These are phyloP conservation scores for Cotesia chilonis DNA, from an alignment of 1,140 invertebrate species.

Conservation along the genomic window DNA sequence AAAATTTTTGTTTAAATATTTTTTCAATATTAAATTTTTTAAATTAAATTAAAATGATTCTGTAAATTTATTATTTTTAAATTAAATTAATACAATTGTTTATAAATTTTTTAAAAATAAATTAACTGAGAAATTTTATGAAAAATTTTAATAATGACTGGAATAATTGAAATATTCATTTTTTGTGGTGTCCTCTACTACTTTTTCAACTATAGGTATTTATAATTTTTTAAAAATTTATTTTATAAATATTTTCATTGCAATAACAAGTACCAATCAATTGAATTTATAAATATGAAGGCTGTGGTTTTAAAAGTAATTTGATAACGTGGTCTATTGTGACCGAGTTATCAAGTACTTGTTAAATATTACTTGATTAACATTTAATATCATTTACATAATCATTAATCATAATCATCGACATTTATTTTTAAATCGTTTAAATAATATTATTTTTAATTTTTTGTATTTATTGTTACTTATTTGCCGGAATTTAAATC, in stretches of 20 bases:
- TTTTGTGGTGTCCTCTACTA: conserved; percentile 61
- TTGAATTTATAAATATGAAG: background rate
- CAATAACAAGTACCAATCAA: background rate
- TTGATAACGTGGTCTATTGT: too few relatives aligned
- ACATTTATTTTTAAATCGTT: background rate
- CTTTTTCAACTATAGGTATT: conserved; percentile 61
- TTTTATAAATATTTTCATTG: conserved; percentile 1
- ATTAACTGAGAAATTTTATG: background rate
- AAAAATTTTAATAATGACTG: conserved; percentile 50
- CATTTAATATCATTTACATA: background rate
- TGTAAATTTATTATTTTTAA: background rate
- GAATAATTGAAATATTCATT: conserved; percentile 60
- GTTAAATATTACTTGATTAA: background rate
- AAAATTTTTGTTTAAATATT: too few relatives aligned
- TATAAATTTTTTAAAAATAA: too few relatives aligned
- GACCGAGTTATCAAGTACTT: background rate
- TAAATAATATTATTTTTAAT: too few relatives aligned
- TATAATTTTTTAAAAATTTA: background rate
- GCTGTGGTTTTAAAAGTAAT: too few relatives aligned
- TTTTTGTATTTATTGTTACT: too few relatives aligned
- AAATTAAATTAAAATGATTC: background rate
- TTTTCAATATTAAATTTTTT: too few relatives aligned
- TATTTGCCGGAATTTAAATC: conserved; percentile 4
- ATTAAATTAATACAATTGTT: background rate
- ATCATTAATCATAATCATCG: background rate